Percentiles rank a stretch among this genome's conserved stretches.
phyloP scores from a whole-genome alignment of 2,888 invertebrate genomes.

The Lottia gigantea region DNA sequence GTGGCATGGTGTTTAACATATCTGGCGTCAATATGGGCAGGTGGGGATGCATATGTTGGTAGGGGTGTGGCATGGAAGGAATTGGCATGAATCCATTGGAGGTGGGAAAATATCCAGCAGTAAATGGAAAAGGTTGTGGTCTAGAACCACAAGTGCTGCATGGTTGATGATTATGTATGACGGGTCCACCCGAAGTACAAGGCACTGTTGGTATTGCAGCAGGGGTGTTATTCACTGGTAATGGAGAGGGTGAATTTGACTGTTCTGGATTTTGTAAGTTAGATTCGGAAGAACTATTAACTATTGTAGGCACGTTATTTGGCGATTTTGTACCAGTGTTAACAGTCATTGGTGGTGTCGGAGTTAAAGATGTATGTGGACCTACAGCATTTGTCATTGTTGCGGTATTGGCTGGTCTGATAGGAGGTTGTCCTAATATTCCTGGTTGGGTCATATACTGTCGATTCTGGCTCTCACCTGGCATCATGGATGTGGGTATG shows the following conservation, averaged over 20 bases:
- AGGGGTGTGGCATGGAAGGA: constrained; percentile 20
- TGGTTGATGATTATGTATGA: constrained; percentile 10
- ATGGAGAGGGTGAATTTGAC: constrained; percentile 5
- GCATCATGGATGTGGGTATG: background rate
- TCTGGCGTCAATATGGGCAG: constrained; percentile 33
- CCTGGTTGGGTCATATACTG: background rate
- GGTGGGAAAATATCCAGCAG: constrained; percentile 15
- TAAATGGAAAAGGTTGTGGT: constrained; percentile 14
- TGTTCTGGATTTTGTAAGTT: constrained; percentile 4
- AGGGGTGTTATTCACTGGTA: constrained; percentile 15
- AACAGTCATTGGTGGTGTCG: constrained; percentile 28
- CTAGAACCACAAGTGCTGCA: constrained; percentile 29
- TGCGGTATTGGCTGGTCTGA: constrained; percentile 12
- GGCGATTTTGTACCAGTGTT: constrained; percentile 15
- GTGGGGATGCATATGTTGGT: constrained; percentile 30
- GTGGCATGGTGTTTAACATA: constrained; percentile 33
- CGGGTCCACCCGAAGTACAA: constrained; percentile 22
- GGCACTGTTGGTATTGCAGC: constrained; percentile 23
- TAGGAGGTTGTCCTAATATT: background rate
- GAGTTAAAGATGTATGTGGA: constrained; percentile 26
- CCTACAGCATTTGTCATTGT: background rate
- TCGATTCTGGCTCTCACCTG: background rate
- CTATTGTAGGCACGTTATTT: background rate
- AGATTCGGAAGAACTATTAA: background rate
- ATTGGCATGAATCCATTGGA: constrained; percentile 21